These are phyloP conservation scores for Macaca nemestrina DNA, from an alignment of 2,113 vertebrate species.

Conservation along the genomic window DNA sequence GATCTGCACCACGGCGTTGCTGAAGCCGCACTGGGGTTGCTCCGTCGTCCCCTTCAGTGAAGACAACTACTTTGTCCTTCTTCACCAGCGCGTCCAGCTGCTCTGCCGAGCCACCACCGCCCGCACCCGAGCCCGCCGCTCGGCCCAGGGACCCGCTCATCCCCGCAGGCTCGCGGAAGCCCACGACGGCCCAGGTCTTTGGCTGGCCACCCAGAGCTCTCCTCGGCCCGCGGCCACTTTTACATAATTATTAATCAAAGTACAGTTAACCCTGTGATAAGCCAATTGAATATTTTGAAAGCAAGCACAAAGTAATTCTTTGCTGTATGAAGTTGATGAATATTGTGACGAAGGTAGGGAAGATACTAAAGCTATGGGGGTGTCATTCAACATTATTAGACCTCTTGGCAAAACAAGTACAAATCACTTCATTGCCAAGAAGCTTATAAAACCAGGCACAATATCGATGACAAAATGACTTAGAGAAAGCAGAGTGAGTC, in stretches of 20 bases:
- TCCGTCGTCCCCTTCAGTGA: constrained; percentile 95
- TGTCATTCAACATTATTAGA: constrained; percentile 55
- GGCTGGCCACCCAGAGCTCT: background rate
- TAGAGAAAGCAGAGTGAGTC: constrained; percentile 48
- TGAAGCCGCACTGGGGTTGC: constrained; percentile 97
- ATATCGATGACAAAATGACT: constrained; percentile 60
- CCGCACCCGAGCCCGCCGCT: constrained; percentile 78
- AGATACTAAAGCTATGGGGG: background rate
- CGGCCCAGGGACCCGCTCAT: constrained; percentile 71
- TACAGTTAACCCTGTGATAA: constrained; percentile 22
- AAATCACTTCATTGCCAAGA: constrained; percentile 56
- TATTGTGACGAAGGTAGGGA: constrained; percentile 18
- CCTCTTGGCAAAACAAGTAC: constrained; percentile 51
- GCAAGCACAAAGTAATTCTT: constrained; percentile 35
- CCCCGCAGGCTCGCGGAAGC: background rate
- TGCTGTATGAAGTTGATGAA: constrained; percentile 38
- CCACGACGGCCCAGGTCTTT: fast-evolving
- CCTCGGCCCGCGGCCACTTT: background rate
- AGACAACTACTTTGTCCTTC: constrained; percentile 96
- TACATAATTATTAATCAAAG: constrained; percentile 52
- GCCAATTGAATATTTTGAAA: constrained; percentile 24
- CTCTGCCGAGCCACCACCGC: constrained; percentile 74
- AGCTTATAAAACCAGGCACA: constrained; percentile 59
- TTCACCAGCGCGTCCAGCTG: constrained; percentile 90
- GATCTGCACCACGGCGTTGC: constrained; percentile 98